Evolutionary conservation across 1,140 invertebrate species (phyloP), one percentile per base, ranked within the genome.

Genomic region (Oedothorax gibbosus): DNA sequence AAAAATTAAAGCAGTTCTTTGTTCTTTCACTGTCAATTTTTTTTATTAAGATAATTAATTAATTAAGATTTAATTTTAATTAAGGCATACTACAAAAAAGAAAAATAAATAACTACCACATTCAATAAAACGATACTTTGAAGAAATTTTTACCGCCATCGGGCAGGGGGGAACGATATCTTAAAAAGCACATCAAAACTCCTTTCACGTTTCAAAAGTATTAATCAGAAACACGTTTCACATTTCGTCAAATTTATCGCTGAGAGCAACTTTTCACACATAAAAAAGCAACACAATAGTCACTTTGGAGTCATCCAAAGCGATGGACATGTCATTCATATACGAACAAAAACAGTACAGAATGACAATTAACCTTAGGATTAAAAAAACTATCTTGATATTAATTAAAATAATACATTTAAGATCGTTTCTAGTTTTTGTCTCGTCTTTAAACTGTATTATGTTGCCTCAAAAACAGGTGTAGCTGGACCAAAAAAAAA

Each of bases 341-440:
- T 49, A 21, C 12, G 50, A 20, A 66, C 6, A 66, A 66, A 12
- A 49, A 7, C 21, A 14, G 49, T 62, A 18, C 12, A 62, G 12
- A 62, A 62, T 57, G 60, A 75, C 56, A 75, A 75, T 12, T 18
- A n/a, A 60, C 72, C 50, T 18, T 71, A 71, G 12, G 54, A 57
- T 20, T 15, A 51, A 81, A 81, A 81, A 81, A 75, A 21, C 60
- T 50, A 20, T 76, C 62, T 21, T 21, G 35, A 68, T 65, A 84
- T 84, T 84, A 84, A 84, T 84, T 84, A 76, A 66, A 84, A 21
- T 53, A 82, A 82, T 53, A 82, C 69, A 57, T 56, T 57, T 82
- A 51, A 68, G 65, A 65, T 77, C 51, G 57, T 54, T 75, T 20
- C 49, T 49, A 50, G 7, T 75, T 75, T 66, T 53, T 75, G 60